These are phyloP conservation scores for Acropora yongei DNA, from an alignment of 64 coral and sea anemone genomes.

Conservation along the genomic window DNA sequence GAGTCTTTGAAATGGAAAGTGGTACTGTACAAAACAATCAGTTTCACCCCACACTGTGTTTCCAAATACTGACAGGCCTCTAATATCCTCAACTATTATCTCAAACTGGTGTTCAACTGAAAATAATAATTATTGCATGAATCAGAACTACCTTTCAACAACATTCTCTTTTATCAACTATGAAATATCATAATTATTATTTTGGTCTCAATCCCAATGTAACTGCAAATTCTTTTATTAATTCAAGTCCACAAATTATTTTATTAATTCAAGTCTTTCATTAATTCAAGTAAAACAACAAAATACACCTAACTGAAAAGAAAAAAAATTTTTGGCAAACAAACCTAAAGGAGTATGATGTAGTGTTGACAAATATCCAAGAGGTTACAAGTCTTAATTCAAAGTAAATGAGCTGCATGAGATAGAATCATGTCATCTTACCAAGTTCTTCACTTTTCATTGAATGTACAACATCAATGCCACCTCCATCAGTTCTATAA, in stretches of 20 bases:
- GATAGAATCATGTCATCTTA: not conserved
- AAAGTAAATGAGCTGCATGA: not conserved
- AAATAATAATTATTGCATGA: not conserved
- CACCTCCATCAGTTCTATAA: not conserved
- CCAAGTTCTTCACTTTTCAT: slow-evolving; percentile 20
- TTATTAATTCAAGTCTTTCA: no score
- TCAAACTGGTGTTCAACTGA: slow-evolving; percentile 95
- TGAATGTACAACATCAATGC: not conserved
- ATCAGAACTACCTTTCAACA: not conserved
- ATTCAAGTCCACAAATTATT: no score
- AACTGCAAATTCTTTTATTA: no score
- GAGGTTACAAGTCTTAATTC: no score
- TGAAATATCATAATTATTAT: no score
- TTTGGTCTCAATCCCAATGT: no score
- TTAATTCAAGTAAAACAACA: no score
- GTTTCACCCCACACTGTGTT: slow-evolving; percentile 94
- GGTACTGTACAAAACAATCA: slow-evolving; percentile 97
- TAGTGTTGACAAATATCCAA: no score
- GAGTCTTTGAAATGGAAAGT: slow-evolving; percentile 85
- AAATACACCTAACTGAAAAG: no score
- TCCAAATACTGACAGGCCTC: slow-evolving; percentile 86
- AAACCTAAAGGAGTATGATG: no score
- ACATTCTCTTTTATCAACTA: not conserved
- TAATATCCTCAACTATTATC: slow-evolving; percentile 85
- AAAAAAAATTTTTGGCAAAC: no score